Evolutionary conservation across 2,113 vertebrate species (phyloP), one percentile per base, ranked within the genome.

Genomic region (Cyprinodon variegatus): DNA sequence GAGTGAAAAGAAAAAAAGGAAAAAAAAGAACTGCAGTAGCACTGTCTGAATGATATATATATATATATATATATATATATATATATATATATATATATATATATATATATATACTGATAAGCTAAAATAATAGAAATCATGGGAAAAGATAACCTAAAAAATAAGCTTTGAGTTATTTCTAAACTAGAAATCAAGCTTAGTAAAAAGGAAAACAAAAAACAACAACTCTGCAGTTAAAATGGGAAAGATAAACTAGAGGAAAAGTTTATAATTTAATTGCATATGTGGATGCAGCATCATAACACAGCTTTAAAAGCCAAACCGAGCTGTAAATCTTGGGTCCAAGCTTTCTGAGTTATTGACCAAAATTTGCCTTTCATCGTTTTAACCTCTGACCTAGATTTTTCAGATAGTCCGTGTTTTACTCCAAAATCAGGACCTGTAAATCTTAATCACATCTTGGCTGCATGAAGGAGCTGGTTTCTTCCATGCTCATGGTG

Each of bases 391-490:
- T 83, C 37, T 86, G 77, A 85, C 77, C 84, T 17, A 20, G 40
- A 81, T 89, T 68, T 76, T 0, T 0, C 70, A 73, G 77, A 86
- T 83, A 68, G 71, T 14, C 36, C 39, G 36, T 70, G 61, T 78
- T 59, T 71, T 68, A 79, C 65, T 76, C 0, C 0, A 76, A 86
- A 83, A 72, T 66, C 57, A 40, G 41, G 66, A 73, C 53, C 39
- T 67, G 48, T 64, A 77, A 74, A 86, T 74, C 78, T 75, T 83
- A 82, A 88, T 82, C 70, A 70, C 40, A 48, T n/a, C 37, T 68
- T 20, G 70, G 57, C 72, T 73, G 39, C 64, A 39, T 78, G 69
- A 86, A 7, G 64, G 84, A 81, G 50, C 50, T 57, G 50, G 20
- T 20, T 57, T 57, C 7, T 57, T 57, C 7, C 10, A 57, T 3